These are phyloP conservation scores for Macrocentrus cingulum DNA, from an alignment of 1,140 invertebrate species.

Conservation along the genomic window DNA sequence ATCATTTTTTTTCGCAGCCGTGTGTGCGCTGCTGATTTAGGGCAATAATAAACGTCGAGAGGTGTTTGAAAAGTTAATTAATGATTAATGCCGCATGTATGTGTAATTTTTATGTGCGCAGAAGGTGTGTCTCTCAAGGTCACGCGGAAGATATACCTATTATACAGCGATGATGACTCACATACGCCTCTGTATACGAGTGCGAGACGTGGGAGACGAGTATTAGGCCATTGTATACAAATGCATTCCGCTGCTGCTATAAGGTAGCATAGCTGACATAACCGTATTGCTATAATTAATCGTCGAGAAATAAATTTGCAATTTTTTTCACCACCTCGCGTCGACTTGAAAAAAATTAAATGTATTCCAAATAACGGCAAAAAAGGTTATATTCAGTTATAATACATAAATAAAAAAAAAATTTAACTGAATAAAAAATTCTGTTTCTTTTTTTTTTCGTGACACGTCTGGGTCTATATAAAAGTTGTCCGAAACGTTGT, in stretches of 20 bases:
- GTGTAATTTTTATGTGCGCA: not conserved
- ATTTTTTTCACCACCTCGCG: too few species aligned
- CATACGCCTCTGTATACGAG: conserved; percentile 23
- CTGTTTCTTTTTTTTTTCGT: too few species aligned
- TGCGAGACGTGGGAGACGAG: conserved; percentile 46
- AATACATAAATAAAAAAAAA: too few species aligned
- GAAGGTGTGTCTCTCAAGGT: conserved; percentile 2
- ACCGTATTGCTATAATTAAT: not conserved
- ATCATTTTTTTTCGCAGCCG: too few species aligned
- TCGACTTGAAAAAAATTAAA: too few species aligned
- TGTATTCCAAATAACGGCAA: too few species aligned
- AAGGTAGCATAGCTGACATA: conserved; percentile 24
- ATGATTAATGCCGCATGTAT: not conserved
- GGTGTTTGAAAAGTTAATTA: not conserved
- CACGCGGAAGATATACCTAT: conserved; percentile 1
- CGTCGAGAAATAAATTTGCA: not conserved
- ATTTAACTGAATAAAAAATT: too few species aligned
- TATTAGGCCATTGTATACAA: conserved; percentile 55
- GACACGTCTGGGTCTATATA: too few species aligned
- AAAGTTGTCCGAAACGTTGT: conserved; percentile 21
- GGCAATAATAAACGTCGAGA: not conserved
- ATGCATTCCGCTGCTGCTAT: conserved; percentile 40
- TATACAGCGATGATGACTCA: conserved; percentile 8
- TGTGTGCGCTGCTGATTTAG: too few species aligned
- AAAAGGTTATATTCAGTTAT: too few species aligned